Base-by-base conservation (phyloP, 2,113 vertebrate species). In the Oreochromis aureus region DNA sequence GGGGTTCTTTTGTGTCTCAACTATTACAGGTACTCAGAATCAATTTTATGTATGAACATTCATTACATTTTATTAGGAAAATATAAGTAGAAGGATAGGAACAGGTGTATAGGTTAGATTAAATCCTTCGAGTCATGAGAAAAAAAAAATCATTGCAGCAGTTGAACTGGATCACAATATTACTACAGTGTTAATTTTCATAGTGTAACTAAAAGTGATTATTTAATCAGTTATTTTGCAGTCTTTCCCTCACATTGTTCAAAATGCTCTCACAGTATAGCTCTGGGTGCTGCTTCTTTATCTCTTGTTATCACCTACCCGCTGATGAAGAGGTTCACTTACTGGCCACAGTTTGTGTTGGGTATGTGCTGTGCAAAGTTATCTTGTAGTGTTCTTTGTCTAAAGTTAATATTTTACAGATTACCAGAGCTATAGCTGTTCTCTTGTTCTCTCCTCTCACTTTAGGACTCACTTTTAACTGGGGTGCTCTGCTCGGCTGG, bases 401-500 rank as follows among this genome's bases (percentile, higher is more conserved):
- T 53, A 5, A 44, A 82, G 4, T 55, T 24, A 61, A 10, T 22
- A 6, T 2, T 19, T 34, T 8, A 19, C 4, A 2, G 7, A 6
- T 71, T 7, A 82, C 11, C 36, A 34, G 5, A 81, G 7, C 30
- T 79, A 6, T 56, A 55, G 15, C 15, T 27, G 15, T 19, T 56
- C 16, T 81, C 24, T 13, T 15, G 3, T 22, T 80, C 30, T 4
- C 3, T 32, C 44, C 6, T 48, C 24, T 86, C 63, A 48, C 46
- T 93, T 63, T 30, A 99, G 99, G 98, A 6, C 89, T 99, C 46
- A 96, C 98, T 2, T 98, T 99, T 91, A 99, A 99, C 18, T 99
- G 98, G 98, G 98, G 98, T 79, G 97, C 98, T 2, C 95, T 99
- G 79, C 97, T 99, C 11, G 98, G 98, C 59, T 99, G 98, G 98